Evolutionary conservation across 2,113 vertebrate species (phyloP).

Genomic region (Globicephala melas): DNA sequence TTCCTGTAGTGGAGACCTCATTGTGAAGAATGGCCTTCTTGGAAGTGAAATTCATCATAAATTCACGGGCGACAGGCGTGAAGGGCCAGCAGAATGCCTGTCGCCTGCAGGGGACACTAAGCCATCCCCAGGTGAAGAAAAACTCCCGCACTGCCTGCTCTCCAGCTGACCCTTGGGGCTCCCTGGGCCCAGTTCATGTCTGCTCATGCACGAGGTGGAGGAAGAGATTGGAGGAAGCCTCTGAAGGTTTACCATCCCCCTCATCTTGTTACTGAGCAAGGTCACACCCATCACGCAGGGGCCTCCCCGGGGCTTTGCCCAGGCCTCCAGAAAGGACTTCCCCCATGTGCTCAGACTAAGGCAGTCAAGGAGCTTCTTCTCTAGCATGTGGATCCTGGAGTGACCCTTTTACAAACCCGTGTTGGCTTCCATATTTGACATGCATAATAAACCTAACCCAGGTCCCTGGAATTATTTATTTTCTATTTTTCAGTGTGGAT

Average conservation of each 20-base stretch:
- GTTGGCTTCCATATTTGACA: constrained; percentile 61
- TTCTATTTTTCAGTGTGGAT: constrained; percentile 67
- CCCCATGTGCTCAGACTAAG: constrained; percentile 45
- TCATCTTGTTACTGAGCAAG: not conserved
- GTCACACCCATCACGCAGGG: rapidly evolving
- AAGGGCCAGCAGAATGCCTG: not conserved
- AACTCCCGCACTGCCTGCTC: rapidly evolving
- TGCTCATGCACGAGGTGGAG: not conserved
- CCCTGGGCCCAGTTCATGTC: not conserved
- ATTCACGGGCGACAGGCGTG: constrained; percentile 64
- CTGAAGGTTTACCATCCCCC: not conserved
- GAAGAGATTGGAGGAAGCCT: not conserved
- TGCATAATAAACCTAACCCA: constrained; percentile 55
- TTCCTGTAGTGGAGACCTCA: constrained; percentile 85
- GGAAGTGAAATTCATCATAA: constrained; percentile 82
- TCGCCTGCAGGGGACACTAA: not conserved
- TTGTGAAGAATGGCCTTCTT: constrained; percentile 73
- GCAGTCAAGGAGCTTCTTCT: constrained; percentile 44
- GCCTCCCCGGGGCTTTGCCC: not conserved
- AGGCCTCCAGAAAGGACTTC: not conserved
- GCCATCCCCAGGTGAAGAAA: not conserved
- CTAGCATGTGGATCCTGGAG: constrained; percentile 50
- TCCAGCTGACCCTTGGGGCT: not conserved
- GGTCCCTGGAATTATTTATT: constrained; percentile 65
- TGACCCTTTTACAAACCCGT: constrained; percentile 56